phyloP scores from a whole-genome alignment of 2,113 vertebrate species.

The Nipponia nippon region DNA sequence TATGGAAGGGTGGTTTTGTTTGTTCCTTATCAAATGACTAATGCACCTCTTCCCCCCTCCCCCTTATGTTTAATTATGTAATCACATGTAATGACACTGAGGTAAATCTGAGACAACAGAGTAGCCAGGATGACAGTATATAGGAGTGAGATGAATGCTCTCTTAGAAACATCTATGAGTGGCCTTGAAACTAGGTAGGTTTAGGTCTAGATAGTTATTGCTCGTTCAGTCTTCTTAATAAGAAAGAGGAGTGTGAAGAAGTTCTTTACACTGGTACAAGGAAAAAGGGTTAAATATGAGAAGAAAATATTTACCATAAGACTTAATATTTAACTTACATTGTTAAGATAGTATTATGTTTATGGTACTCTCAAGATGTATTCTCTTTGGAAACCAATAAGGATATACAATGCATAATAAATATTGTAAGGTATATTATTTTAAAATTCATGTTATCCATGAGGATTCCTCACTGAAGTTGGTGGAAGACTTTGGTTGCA shows the following conservation, averaged over 20 bases:
- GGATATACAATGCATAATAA: not conserved
- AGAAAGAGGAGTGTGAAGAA: not conserved
- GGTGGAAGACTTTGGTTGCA: not conserved
- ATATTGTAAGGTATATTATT: not conserved
- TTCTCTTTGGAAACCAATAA: not conserved
- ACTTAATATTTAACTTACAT: not conserved
- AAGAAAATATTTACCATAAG: not conserved
- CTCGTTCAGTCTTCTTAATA: not conserved
- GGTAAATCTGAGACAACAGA: not conserved
- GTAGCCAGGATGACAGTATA: not conserved
- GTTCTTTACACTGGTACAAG: not conserved
- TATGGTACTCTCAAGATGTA: not conserved
- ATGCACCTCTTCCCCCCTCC: not conserved
- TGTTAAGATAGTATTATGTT: not conserved
- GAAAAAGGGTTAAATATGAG: not conserved
- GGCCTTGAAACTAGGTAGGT: not conserved
- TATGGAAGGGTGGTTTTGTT: not conserved
- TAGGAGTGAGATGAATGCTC: not conserved
- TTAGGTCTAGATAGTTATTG: not conserved
- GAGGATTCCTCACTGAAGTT: not conserved
- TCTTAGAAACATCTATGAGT: not conserved
- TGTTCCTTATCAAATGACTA: not conserved
- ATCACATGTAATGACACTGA: not conserved
- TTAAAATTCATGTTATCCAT: not conserved
- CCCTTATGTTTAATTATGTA: not conserved